phyloP scores from a whole-genome alignment of 2,113 vertebrate species.

The Anser cygnoides region DNA sequence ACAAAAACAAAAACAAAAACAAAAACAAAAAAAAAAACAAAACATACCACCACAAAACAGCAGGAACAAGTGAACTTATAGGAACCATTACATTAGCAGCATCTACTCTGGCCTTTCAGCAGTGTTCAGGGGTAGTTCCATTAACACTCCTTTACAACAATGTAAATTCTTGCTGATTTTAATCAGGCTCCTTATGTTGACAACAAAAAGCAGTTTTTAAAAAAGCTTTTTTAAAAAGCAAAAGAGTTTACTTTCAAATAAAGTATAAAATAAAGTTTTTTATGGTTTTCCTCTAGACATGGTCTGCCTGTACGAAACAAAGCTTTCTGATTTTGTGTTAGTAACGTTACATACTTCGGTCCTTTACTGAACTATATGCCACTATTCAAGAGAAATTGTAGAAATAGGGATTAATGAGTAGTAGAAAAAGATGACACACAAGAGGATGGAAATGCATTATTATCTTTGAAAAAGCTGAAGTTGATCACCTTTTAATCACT shows the following conservation, averaged over 20 bases:
- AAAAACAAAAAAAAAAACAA: neutral
- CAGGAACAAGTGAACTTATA: neutral
- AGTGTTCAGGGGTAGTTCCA: neutral
- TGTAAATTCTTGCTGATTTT: neutral
- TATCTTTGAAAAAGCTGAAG: neutral
- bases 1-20: too few relatives aligned
- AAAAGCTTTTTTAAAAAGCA: neutral
- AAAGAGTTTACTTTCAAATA: neutral
- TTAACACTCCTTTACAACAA: neutral
- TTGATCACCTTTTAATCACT: neutral
- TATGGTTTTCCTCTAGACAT: neutral
- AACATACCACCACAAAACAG: neutral
- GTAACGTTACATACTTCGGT: neutral
- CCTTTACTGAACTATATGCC: neutral
- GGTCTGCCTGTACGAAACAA: neutral
- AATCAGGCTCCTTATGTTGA: neutral
- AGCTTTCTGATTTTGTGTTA: neutral
- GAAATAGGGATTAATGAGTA: neutral
- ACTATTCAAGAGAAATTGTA: neutral
- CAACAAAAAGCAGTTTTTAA: neutral
- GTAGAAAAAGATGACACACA: neutral
- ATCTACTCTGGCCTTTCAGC: neutral
- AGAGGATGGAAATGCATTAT: neutral
- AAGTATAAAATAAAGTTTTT: neutral
- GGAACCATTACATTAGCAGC: neutral